Base-by-base conservation (phyloP, 2,113 vertebrate genomes). In the Stegastes partitus region DNA sequence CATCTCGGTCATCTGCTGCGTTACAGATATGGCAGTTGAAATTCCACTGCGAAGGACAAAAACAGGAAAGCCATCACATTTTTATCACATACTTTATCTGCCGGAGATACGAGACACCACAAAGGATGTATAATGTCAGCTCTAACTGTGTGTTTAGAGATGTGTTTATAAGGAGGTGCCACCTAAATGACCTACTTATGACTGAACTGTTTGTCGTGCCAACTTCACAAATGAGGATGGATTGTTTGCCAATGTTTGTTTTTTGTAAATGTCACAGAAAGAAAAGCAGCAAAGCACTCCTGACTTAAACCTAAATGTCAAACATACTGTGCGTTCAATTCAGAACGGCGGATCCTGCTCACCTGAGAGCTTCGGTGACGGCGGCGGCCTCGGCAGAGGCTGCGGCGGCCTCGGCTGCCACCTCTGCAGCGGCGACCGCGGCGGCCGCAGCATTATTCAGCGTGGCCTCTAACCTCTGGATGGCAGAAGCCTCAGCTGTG, bases 1-100 rank as follows among this genome's bases (percentile, higher is more conserved):
- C 96, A 97, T 96, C 83, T 96, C 95, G 0, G 95, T 96, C 96
- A 97, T 95, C 93, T 96, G 95, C 85, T 96, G 95, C n/a, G 96
- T 96, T 84, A 97, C 94, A 14, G 96, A 93, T 65, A 81, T 85
- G 76, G 92, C 31, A 3, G 71, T 28, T 5, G 89, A 85, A 42
- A 72, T 70, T 6, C 89, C 85, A 25, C 89, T 90, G 81, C 3
- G 1, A 39, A 50, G 2, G 21, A 65, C 1, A 25, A 18, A 15
- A 67, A 42, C 5, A 55, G 12, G 1, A 2, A 28, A 2, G 54
- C 11, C 14, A 51, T n/a, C 9, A 51, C 31, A 55, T n/a, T 54
- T 31, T 31, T 4, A 3, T 34, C 5, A 34, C 31, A 6, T 34
- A 6, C 31, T 34, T 34, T 7, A 34, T 6, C 31, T 34, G 31